Base-by-base conservation (phyloP, 1,140 invertebrate species). In the Chlorops oryzae region DNA sequence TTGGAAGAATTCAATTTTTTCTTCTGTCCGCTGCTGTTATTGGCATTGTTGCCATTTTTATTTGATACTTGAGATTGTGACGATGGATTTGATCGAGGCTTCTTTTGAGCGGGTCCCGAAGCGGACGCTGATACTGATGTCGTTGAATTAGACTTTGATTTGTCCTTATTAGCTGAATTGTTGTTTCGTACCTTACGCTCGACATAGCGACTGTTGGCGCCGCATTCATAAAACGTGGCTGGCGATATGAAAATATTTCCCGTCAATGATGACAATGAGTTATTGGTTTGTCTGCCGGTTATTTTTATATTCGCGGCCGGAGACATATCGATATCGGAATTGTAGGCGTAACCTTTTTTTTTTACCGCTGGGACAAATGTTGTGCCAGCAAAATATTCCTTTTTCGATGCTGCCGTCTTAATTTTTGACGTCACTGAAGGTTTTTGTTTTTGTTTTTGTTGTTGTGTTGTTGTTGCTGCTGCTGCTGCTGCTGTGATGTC, bases 241-340 rank as follows among this genome's bases (percentile, higher is more conserved):
- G 79, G 73, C 28, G 85, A 82, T 67, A 90, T 89, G 20, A 88
- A 77, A 47, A 90, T 88, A 63, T 88, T 85, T 17, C 87, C 88
- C 13, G 87, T 87, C 23, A 87, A 84, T 5, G 85, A 87, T 2
- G 88, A 85, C 12, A 92, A 74, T 2, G 88, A 91, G 72, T 91
- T 92, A 65, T 92, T 92, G 3, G 89, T 92, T 71, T 90, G 88
- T 44, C 89, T 74, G 21, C 87, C 87, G 18, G 81, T 77, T 53
- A 78, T 77, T 58, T 80, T 80, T 13, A 76, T 65, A 57, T 70
- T 72, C n/a, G 59, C 65, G 38, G 65, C 62, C 54, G 70, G 70
- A 55, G 70, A 62, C 70, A 72, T 70, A 52, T 55, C 52, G 28
- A n/a, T n/a, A n/a, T n/a, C n/a, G n/a, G n/a, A n/a, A n/a, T n/a